Conservation (phyloP, 2,888 invertebrate genomes). For the Spialia ferax region DNA sequence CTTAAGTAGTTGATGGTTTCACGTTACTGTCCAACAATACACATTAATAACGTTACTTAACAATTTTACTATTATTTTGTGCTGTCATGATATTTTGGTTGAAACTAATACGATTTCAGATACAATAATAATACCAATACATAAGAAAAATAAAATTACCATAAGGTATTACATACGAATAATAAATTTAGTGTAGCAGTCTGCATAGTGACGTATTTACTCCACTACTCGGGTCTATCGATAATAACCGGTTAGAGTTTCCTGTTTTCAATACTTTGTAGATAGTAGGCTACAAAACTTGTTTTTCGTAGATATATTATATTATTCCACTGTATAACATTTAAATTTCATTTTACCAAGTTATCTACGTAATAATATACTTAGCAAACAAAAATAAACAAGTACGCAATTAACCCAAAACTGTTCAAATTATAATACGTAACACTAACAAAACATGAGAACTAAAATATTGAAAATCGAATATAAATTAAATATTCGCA, state of each 20-base stretch:
- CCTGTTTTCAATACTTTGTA: constrained; percentile 27
- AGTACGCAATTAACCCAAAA: constrained; percentile 14
- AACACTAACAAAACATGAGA: constrained; percentile 2
- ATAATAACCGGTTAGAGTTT: constrained; percentile 36
- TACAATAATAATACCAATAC: too few species aligned
- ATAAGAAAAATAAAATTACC: neutral
- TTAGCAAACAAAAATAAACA: constrained; percentile 5
- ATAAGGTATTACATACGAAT: neutral
- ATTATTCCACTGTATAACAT: constrained; percentile 9
- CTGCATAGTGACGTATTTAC: constrained; percentile 24
- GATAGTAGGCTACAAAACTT: constrained; percentile 28
- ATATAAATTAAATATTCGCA: neutral
- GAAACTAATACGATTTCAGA: too few species aligned
- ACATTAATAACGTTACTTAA: too few species aligned
- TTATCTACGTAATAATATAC: neutral
- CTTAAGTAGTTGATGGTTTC: too few species aligned
- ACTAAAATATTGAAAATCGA: neutral
- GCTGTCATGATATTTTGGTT: too few species aligned
- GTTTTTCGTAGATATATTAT: constrained; percentile 25
- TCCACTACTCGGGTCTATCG: constrained; percentile 18
- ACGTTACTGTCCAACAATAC: too few species aligned
- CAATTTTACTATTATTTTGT: too few species aligned
- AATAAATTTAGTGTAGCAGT: neutral
- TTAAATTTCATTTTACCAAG: neutral
- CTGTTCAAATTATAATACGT: neutral